Base-by-base conservation (phyloP, 2,797 vertebrate genomes). In the Garrulus glandarius region DNA sequence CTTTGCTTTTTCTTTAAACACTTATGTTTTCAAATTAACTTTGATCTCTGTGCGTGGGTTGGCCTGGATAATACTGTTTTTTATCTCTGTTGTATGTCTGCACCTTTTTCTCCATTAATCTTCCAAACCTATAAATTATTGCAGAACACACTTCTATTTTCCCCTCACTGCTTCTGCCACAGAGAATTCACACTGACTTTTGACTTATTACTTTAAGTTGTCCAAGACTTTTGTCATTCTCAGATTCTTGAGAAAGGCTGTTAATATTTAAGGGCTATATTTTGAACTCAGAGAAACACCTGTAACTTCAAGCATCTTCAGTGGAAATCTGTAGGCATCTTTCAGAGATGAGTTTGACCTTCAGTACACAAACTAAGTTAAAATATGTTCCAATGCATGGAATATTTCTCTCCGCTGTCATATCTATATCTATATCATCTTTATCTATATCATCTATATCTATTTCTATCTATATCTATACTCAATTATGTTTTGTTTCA, bases 91-190 rank as follows among this genome's bases (percentile, higher is more conserved):
- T 96, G 90, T 80, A 92, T 23, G 56, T 71, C 96, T 95, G 74
- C 50, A 90, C 60, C 77, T 94, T 93, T 85, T 93, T 63, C 75
- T 88, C 67, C 68, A 95, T 95, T 93, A 89, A 86, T 91, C 78
- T 94, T 95, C 87, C 53, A 90, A 95, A 92, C 70, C 89, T 94
- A 95, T 97, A 94, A 95, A 97, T 96, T 95, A 96, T 96, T 96
- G 68, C 15, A 0, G 82, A 95, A 89, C 50, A 14, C 84, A 70
- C 83, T 94, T 87, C 82, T 90, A 64, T 95, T 93, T 97, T 95
- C 43, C 63, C 60, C 49, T 89, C 75, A 52, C 63, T 80, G 59
- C n/a, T 92, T 90, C 77, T 2, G 8, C 43, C 32, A 70, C 49
- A 78, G 68, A 95, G 77, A 95, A 92, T 69, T 91, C 93, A 87